phyloP scores from a whole-genome alignment of 2,113 vertebrate species.

The Phycodurus eques region DNA sequence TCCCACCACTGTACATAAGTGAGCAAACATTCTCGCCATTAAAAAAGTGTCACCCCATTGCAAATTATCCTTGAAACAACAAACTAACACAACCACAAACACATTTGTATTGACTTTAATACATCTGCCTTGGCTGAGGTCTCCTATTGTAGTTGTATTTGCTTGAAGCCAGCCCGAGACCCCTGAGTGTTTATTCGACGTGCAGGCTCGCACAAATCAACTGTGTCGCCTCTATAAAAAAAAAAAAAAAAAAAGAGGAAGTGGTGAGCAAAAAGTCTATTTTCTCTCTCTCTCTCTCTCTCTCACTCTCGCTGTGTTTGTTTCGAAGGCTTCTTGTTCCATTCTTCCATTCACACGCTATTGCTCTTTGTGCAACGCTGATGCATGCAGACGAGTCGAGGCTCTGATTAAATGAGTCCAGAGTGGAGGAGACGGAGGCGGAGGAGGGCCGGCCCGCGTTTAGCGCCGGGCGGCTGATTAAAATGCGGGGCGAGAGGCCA shows the following conservation, averaged over 20 bases:
- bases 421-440: conserved; percentile 38
- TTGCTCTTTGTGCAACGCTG: background rate
- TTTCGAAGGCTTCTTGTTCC: background rate
- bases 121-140: background rate
- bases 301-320: background rate
- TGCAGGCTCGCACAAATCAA: background rate
- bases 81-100: background rate
- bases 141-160: background rate
- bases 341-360: conserved; percentile 13
- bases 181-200: background rate
- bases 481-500: conserved; percentile 55
- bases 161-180: background rate
- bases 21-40: background rate
- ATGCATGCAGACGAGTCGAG: conserved; percentile 24
- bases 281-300: background rate
- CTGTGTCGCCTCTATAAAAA: background rate
- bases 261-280: conserved; percentile 3
- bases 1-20: background rate
- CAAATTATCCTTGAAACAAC: background rate
- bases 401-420: conserved; percentile 45
- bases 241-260: background rate
- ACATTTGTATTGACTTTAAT: background rate
- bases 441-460: conserved; percentile 38
- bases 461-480: conserved; percentile 59
- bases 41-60: background rate